Percentiles rank a stretch among this genome's conserved stretches.
Evolutionary conservation across 1,140 invertebrate genomes (phyloP).

Genomic region (Drosophila nigrodunni): DNA sequence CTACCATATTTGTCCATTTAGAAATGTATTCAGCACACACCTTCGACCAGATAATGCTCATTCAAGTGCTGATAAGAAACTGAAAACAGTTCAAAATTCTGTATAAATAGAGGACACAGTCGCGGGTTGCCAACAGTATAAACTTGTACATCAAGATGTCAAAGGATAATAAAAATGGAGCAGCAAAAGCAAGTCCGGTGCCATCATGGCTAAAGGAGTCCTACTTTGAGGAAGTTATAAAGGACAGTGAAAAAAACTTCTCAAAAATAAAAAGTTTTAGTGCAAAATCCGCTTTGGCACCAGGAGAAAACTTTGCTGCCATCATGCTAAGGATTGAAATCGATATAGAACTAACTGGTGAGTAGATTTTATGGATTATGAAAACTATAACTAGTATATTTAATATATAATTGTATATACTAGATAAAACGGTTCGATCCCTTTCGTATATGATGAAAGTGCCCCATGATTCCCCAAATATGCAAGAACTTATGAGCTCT

Average conservation of each 20-base stretch:
- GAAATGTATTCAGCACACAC: not conserved
- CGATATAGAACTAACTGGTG: conserved; percentile 57
- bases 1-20: not conserved
- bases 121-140: not conserved
- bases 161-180: not conserved
- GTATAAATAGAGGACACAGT: not conserved
- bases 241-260: conserved; percentile 61
- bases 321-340: conserved; percentile 64
- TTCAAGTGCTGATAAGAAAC: conserved; percentile 1
- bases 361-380: conserved; percentile 8
- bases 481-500: not conserved
- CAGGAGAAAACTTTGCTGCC: conserved; percentile 70
- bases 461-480: not conserved
- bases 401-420: no score
- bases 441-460: conserved; percentile 16
- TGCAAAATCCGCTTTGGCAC: conserved; percentile 42
- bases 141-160: not conserved
- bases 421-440: not conserved
- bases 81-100: not conserved
- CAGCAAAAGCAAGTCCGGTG: not conserved
- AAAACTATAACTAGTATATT: no score
- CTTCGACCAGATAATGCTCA: not conserved
- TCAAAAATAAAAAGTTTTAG: conserved; percentile 60
- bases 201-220: conserved; percentile 84
- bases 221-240: conserved; percentile 83